Base-by-base conservation (phyloP, 2,888 invertebrate genomes). In the Lampropteryx suffumata region DNA sequence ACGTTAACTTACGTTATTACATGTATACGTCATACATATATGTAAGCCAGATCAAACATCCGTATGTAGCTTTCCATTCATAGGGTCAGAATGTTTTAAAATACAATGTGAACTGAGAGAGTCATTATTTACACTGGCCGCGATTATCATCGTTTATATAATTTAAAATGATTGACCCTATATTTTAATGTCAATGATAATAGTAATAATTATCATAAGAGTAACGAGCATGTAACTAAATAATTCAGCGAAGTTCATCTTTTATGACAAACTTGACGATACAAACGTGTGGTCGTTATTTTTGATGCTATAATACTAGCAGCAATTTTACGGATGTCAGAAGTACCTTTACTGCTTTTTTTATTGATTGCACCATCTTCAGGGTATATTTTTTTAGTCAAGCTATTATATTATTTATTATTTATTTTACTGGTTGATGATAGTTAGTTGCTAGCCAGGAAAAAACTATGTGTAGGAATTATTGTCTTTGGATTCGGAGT, bases 251-350 rank as follows among this genome's bases (percentile, higher is more conserved):
- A 40, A 44, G 17, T 41, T 36, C 9, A 12, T 39, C 8, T 39
- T 49, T 43, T 50, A 50, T 43, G 46, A 46, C 42, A 37, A 35
- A 33, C 46, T 33, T 32, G 24, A 42, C 37, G 42, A 46, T 42
- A 36, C 14, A 17, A 37, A 43, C 51, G 51, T 37, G 41, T 21
- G 33, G 42, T 51, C 36, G 51, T 51, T 46, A 51, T 37, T 42
- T 40, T 46, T 42, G 51, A 28, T 46, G 28, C 46, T 42, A 21
- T 21, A 21, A 5, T 7, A 42, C 42, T 41, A 17, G 13, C 14
- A 42, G 28, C 36, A 24, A 51, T 51, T 46, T 42, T 24, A 42
- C 33, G 14, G 33, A 45, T 40, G 32, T 32, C 41, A 33, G 11
- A 32, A 46, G 45, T 17, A 37, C 30, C 30, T 32, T 36, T 46